Base-by-base conservation (phyloP, 2,888 invertebrate genomes). In the Lithophane semibrunnea region DNA sequence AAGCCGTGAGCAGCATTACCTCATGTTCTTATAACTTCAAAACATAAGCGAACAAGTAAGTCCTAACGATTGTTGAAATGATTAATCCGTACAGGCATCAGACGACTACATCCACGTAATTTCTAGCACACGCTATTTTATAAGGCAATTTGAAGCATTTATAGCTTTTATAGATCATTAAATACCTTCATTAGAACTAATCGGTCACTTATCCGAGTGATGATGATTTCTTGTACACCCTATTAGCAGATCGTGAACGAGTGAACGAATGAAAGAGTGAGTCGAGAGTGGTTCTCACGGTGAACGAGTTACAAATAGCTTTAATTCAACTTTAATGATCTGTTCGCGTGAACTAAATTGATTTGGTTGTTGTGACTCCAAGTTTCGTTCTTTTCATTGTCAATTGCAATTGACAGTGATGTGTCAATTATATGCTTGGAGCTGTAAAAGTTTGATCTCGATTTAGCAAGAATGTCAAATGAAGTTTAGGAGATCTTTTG, bases 261-360 rank as follows among this genome's bases (percentile, higher is more conserved):
- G 93, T 95, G 95, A 95, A 90, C 92, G 92, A 93, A 89, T 90
- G 92, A 92, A 88, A 88, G 90, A 92, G 88, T 89, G 89, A 79
- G 88, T 88, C 80, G 90, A 90, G 90, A 89, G 88, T 87, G 90
- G 92, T 95, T 96, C 96, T 96, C 96, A 96, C 96, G 96, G 90
- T 88, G 91, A 86, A 88, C 92, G 89, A 90, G 92, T 92, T 85
- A 87, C 92, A 94, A 93, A 94, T 92, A 92, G 90, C 94, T 94
- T 93, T 95, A 94, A 96, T 96, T 95, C 94, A 94, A 94, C 93
- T 95, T 93, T 96, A 96, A 96, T 96, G 96, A 95, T 91, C 92
- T 90, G 91, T 91, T 96, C 93, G 96, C 96, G 96, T 96, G 96
- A 96, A 96, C 93, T 91, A 95, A 95, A 96, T 96, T 96, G 96